Evolutionary conservation across 2,888 invertebrate genomes (phyloP).

Genomic region (Chorisops tibialis): DNA sequence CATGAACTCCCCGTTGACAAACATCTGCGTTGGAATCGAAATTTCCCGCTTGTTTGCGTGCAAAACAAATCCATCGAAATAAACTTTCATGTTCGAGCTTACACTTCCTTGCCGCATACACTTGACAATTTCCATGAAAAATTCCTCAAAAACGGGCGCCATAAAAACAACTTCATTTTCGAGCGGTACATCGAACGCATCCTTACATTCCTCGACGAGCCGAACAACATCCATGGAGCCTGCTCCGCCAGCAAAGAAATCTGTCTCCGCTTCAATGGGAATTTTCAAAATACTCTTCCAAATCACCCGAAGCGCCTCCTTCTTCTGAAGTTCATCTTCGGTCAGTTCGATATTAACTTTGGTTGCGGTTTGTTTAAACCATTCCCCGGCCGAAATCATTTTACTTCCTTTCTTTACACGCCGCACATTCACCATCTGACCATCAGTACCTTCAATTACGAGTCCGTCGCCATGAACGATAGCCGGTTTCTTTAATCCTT

Average conservation of each 20-base stretch:
- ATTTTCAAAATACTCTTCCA: constrained; percentile 84
- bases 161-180: constrained; percentile 91
- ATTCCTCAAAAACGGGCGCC: constrained; percentile 85
- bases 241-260: constrained; percentile 94
- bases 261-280: constrained; percentile 72
- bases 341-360: constrained; percentile 62
- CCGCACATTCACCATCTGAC: constrained; percentile 70
- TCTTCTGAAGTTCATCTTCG: constrained; percentile 68
- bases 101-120: constrained; percentile 62
- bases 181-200: constrained; percentile 69
- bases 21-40: constrained; percentile 83
- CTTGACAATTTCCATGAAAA: constrained; percentile 65
- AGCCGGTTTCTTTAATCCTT: constrained; percentile 60
- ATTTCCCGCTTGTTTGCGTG: constrained; percentile 80
- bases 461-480: constrained; percentile 77
- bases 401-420: constrained; percentile 73
- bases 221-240: constrained; percentile 95
- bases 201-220: constrained; percentile 88
- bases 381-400: constrained; percentile 77
- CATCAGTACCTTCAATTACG: constrained; percentile 77
- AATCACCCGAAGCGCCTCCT: constrained; percentile 63
- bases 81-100: constrained; percentile 55
- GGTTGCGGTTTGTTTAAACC: constrained; percentile 60
- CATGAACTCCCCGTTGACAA: constrained; percentile 87
- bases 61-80: constrained; percentile 71